phyloP scores from a whole-genome alignment of 2,797 vertebrate genomes.

The Fratercula arctica region DNA sequence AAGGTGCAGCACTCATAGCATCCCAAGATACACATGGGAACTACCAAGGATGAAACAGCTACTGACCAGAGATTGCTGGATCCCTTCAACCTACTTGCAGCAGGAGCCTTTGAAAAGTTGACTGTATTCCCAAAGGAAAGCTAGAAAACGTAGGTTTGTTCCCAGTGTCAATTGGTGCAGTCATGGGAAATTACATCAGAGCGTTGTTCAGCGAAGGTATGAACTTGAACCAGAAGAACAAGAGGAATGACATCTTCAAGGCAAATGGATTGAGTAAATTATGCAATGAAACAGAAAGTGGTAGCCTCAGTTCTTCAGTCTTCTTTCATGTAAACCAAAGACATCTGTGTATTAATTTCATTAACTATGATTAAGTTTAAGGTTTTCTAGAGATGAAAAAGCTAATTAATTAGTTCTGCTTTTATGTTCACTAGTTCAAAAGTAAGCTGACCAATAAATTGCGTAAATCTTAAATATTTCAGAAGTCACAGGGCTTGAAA shows the following conservation, averaged over 20 bases:
- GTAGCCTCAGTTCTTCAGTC: neutral
- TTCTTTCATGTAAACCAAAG: neutral
- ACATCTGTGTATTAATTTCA: neutral
- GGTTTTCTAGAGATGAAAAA: conserved; percentile 5
- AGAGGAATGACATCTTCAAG: neutral
- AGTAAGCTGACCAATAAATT: neutral
- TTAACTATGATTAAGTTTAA: neutral
- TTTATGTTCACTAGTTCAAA: conserved; percentile 12
- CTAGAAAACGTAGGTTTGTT: neutral
- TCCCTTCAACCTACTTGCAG: neutral
- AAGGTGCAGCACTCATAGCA: neutral
- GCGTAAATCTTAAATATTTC: neutral
- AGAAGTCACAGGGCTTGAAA: neutral
- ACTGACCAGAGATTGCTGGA: neutral
- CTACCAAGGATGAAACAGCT: neutral
- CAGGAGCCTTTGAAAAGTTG: neutral
- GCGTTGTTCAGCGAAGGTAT: accelerated
- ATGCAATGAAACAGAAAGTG: neutral
- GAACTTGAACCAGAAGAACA: neutral
- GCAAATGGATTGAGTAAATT: neutral
- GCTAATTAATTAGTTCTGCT: neutral
- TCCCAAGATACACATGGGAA: neutral
- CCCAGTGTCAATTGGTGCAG: neutral
- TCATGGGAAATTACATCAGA: neutral
- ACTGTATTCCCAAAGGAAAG: neutral